phyloP scores from a whole-genome alignment of 1,140 invertebrate genomes.

The Caenorhabditis brenneri region DNA sequence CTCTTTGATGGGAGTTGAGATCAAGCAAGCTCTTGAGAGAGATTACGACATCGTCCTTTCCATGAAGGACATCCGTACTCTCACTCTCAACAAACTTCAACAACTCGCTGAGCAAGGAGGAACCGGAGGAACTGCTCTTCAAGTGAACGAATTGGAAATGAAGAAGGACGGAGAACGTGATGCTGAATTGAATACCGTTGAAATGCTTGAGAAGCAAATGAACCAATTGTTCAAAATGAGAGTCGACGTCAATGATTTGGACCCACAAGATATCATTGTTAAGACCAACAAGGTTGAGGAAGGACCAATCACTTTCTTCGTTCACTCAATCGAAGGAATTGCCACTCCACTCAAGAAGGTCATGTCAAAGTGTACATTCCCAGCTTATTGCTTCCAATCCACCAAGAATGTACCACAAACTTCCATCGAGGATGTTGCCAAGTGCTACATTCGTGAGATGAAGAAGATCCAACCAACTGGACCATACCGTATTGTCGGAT shows the following conservation, averaged over 20 bases:
- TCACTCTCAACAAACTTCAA: constrained; percentile 75
- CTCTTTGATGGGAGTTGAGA: constrained; percentile 95
- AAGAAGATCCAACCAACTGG: constrained; percentile 80
- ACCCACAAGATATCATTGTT: constrained; percentile 73
- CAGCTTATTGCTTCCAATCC: constrained; percentile 89
- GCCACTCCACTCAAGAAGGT: constrained; percentile 76
- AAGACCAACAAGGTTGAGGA: constrained; percentile 72
- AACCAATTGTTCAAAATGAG: constrained; percentile 70
- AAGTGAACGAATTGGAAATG: constrained; percentile 68
- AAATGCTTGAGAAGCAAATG: constrained; percentile 70
- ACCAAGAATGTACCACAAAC: constrained; percentile 79
- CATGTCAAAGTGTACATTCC: constrained; percentile 76
- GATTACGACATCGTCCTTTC: constrained; percentile 87
- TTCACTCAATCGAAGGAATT: constrained; percentile 91
- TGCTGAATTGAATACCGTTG: constrained; percentile 58
- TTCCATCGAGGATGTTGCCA: constrained; percentile 80
- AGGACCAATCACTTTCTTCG: constrained; percentile 77
- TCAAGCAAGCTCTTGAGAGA: constrained; percentile 91
- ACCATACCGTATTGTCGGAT: constrained; percentile 86
- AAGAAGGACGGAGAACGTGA: constrained; percentile 64
- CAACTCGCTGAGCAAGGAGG: constrained; percentile 75
- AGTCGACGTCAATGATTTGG: constrained; percentile 72
- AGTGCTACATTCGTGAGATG: constrained; percentile 82
- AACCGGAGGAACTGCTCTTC: constrained; percentile 55
- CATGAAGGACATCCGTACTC: constrained; percentile 83